A percentile compares a stretch with the other conserved stretches of the same genome.
phyloP scores from a whole-genome alignment of 2,797 vertebrate genomes.

The Sebastes matsubarae region DNA sequence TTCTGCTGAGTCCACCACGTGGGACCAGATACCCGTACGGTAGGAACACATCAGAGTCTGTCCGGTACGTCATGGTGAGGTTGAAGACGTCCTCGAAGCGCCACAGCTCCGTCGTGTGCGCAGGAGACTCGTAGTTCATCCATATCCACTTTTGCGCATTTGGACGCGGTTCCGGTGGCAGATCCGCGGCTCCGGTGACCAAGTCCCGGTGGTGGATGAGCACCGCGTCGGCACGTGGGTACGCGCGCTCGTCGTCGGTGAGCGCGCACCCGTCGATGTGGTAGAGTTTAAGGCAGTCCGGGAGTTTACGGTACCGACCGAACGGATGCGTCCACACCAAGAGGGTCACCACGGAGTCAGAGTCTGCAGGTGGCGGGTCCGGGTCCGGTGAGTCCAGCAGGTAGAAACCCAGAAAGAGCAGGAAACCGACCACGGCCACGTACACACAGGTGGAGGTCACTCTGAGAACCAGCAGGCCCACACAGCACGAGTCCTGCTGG shows the following conservation, averaged over 20 bases:
- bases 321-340: constrained; percentile 82
- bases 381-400: constrained; percentile 23
- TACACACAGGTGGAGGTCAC: not conserved
- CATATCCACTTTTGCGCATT: constrained; percentile 91
- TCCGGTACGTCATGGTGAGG: constrained; percentile 91
- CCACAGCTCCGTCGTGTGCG: constrained; percentile 79
- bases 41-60: constrained; percentile 89
- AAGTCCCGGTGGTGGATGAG: constrained; percentile 83
- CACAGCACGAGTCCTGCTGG: constrained; percentile 8
- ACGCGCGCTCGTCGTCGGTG: constrained; percentile 64
- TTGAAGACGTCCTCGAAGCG: constrained; percentile 85
- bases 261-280: constrained; percentile 69
- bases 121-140: constrained; percentile 96
- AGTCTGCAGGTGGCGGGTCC: not conserved
- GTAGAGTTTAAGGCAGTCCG: constrained; percentile 67
- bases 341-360: constrained; percentile 54
- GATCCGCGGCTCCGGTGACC: constrained; percentile 23
- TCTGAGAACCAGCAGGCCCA: not conserved
- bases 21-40: constrained; percentile 89
- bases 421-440: not conserved
- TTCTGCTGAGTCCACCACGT: too few relatives aligned
- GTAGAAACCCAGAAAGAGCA: constrained; percentile 54
- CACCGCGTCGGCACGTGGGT: constrained; percentile 71
- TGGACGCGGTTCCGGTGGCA: constrained; percentile 77
- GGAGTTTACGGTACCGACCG: constrained; percentile 34